Percentiles rank a stretch among this genome's conserved stretches.
Conservation (phyloP, 1,140 invertebrate species). For the Drosophila persimilis region DNA sequence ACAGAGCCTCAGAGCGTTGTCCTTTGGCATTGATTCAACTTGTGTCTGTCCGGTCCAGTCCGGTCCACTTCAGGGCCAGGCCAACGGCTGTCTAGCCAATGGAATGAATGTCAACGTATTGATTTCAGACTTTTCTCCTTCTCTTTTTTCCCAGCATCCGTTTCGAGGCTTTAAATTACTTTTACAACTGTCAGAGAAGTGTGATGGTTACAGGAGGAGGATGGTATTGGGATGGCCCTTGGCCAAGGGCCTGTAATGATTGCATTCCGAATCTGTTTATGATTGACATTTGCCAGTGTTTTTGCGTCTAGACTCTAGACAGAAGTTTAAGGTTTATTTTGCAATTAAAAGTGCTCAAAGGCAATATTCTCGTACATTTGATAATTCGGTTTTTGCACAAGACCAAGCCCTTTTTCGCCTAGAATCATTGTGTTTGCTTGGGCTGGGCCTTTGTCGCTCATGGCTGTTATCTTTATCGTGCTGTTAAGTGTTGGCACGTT, state of each 20-base stretch:
- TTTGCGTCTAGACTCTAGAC: slow-evolving; percentile 18
- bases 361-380: neutral
- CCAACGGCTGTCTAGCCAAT: slow-evolving; percentile 57
- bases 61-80: slow-evolving; percentile 60
- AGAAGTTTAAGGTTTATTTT: slow-evolving; percentile 38
- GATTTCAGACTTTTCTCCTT: slow-evolving; percentile 50
- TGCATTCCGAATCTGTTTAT: slow-evolving; percentile 53
- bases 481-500: slow-evolving; percentile 75
- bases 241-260: slow-evolving; percentile 18
- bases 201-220: neutral
- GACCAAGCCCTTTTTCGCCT: neutral
- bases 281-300: slow-evolving; percentile 52
- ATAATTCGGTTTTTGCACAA: slow-evolving; percentile 16
- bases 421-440: slow-evolving; percentile 3
- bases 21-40: slow-evolving; percentile 71
- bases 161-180: slow-evolving; percentile 65
- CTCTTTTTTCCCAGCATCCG: slow-evolving; percentile 22
- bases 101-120: slow-evolving; percentile 70
- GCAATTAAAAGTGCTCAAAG: slow-evolving; percentile 62
- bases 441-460: slow-evolving; percentile 1
- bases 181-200: slow-evolving; percentile 48
- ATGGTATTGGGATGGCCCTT: slow-evolving; percentile 3
- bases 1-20: slow-evolving; percentile 29
- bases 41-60: neutral
- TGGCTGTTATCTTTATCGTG: slow-evolving; percentile 63